A percentile compares a stretch with the other conserved stretches of the same genome.
Evolutionary conservation across 2,888 invertebrate species (phyloP).

Genomic region (Exephanes ischioxanthus): DNA sequence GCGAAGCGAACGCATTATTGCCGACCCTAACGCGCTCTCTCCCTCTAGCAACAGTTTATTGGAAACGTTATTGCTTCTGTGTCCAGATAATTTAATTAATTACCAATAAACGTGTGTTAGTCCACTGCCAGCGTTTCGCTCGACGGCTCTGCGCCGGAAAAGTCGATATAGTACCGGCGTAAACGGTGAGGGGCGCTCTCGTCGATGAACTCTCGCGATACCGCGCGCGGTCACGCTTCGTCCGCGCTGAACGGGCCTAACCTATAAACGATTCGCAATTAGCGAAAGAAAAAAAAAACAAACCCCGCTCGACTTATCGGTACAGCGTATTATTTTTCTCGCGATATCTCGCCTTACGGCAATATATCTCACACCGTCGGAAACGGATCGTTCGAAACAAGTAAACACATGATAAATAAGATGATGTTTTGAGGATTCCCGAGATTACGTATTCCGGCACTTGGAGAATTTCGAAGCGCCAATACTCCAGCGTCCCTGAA

Average conservation of each 20-base stretch:
- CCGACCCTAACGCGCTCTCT: neutral
- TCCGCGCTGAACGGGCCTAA: neutral
- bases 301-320: neutral
- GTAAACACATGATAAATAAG: neutral
- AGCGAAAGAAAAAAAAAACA: neutral
- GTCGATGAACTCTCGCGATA: neutral
- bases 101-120: slow-evolving; percentile 47
- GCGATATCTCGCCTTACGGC: neutral
- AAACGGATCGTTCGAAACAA: neutral
- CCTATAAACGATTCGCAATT: neutral
- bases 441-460: slow-evolving; percentile 1
- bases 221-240: neutral
- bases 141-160: neutral
- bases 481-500: neutral
- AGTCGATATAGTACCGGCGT: slow-evolving; percentile 26
- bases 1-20: slow-evolving; percentile 1
- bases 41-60: slow-evolving; percentile 13
- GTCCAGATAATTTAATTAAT: slow-evolving; percentile 54
- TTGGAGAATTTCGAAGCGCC: neutral
- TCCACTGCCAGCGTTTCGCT: slow-evolving; percentile 32
- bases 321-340: neutral
- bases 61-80: slow-evolving; percentile 21
- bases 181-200: neutral
- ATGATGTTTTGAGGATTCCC: slow-evolving; percentile 15
- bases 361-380: slow-evolving; percentile 6